Percentiles rank a stretch among this genome's conserved stretches.
Evolutionary conservation across 2,797 vertebrate species (phyloP).

Genomic region (Periparus ater): DNA sequence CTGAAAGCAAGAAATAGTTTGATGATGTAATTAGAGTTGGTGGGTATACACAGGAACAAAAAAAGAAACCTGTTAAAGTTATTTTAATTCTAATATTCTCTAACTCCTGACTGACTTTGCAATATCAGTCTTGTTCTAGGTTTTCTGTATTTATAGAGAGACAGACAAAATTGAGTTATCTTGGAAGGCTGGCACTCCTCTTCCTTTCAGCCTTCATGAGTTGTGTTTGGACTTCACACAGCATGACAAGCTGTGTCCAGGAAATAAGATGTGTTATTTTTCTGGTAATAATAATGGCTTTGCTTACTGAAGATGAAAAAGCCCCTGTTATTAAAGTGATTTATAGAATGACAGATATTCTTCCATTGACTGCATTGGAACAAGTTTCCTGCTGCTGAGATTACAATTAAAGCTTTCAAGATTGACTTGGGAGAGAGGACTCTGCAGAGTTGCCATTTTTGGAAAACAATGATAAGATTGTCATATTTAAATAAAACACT

Average conservation of each 20-base stretch:
- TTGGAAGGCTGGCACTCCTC: neutral
- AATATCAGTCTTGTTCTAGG: neutral
- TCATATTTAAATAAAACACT: slow-evolving; percentile 2
- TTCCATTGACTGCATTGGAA: neutral
- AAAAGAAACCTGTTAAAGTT: neutral
- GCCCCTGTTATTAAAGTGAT: neutral
- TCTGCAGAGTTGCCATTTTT: neutral
- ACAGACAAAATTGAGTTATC: neutral
- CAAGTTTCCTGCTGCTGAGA: neutral
- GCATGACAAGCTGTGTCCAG: neutral
- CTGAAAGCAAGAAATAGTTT: neutral
- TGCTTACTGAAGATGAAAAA: neutral
- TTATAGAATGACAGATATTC: neutral
- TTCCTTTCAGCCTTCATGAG: neutral
- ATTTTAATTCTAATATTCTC: neutral
- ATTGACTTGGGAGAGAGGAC: neutral
- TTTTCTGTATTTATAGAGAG: neutral
- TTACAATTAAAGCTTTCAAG: slow-evolving; percentile 37
- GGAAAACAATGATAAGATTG: neutral
- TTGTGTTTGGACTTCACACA: neutral
- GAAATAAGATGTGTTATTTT: neutral
- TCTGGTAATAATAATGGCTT: neutral
- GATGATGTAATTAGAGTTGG: neutral
- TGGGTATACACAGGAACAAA: accelerated
- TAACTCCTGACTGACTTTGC: neutral